A percentile compares a stretch with the other conserved stretches of the same genome.
Conservation (phyloP, 2,888 invertebrate genomes). For the Andricus curvator region DNA sequence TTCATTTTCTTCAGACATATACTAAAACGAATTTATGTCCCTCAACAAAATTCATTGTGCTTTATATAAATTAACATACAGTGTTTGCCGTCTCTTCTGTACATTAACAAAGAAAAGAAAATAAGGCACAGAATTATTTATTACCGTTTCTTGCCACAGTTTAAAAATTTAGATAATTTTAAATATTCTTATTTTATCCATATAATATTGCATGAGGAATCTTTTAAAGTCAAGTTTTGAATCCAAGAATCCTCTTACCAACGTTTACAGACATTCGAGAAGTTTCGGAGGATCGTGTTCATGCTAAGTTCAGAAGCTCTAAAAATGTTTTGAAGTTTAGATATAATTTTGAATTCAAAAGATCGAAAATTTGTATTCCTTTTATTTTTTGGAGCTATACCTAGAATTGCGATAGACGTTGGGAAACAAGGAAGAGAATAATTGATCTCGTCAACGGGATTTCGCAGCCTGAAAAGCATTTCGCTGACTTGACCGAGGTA, state of each 20-base stretch:
- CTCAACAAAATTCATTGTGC: background rate
- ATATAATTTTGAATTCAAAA: too few relatives aligned
- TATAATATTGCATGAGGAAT: too few relatives aligned
- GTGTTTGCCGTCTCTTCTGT: background rate
- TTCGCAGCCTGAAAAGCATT: background rate
- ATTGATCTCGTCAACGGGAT: background rate
- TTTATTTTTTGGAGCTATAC: too few relatives aligned
- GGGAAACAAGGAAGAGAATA: background rate
- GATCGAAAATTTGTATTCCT: too few relatives aligned
- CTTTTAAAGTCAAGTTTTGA: too few relatives aligned
- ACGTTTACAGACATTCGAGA: too few relatives aligned
- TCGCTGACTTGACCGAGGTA: constrained; percentile 6
- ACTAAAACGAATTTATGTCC: background rate
- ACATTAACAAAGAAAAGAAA: background rate
- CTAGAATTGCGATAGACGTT: background rate
- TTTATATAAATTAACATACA: background rate
- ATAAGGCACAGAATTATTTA: background rate
- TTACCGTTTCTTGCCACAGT: background rate
- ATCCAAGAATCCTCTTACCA: too few relatives aligned
- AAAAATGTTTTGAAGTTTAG: too few relatives aligned
- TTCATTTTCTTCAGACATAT: background rate
- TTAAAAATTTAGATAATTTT: background rate
- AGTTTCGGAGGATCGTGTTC: too few relatives aligned
- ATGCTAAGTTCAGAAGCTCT: too few relatives aligned
- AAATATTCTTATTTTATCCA: background rate